phyloP scores from a whole-genome alignment of 2,797 vertebrate species.

The Melanotaenia nigrans region DNA sequence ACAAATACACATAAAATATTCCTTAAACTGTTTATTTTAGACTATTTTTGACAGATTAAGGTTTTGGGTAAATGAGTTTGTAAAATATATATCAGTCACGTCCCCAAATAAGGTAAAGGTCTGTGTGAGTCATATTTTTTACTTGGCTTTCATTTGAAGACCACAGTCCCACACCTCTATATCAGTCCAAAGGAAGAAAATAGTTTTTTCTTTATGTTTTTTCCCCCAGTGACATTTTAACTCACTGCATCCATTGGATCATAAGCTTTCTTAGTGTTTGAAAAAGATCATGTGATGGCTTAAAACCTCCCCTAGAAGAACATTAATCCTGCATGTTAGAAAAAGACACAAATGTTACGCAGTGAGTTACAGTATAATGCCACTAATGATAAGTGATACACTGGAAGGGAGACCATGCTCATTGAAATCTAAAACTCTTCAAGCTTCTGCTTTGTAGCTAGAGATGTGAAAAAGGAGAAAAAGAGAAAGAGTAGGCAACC shows the following conservation, averaged over 20 bases:
- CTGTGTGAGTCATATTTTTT: not conserved
- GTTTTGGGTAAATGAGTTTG: not conserved
- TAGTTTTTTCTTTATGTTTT: not conserved
- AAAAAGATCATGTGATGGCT: not conserved
- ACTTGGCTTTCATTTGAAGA: not conserved
- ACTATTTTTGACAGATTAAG: not conserved
- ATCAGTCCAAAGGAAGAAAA: not conserved
- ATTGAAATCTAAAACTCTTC: not conserved
- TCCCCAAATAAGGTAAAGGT: not conserved
- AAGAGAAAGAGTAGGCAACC: constrained; percentile 39
- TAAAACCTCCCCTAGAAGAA: not conserved
- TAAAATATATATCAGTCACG: not conserved
- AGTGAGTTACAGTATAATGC: too few relatives aligned
- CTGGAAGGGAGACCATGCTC: not conserved
- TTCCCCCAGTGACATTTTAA: not conserved
- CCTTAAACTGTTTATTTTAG: too few relatives aligned
- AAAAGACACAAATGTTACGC: not conserved
- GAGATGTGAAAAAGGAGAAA: not conserved
- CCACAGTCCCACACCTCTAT: not conserved
- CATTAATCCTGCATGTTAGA: not conserved
- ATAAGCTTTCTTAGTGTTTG: not conserved
- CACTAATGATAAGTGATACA: not conserved
- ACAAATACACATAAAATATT: too few relatives aligned
- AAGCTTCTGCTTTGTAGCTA: constrained; percentile 1
- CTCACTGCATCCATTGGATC: not conserved